Evolutionary conservation across 2,888 invertebrate genomes (phyloP).

Genomic region (Crossocerus cetratus): DNA sequence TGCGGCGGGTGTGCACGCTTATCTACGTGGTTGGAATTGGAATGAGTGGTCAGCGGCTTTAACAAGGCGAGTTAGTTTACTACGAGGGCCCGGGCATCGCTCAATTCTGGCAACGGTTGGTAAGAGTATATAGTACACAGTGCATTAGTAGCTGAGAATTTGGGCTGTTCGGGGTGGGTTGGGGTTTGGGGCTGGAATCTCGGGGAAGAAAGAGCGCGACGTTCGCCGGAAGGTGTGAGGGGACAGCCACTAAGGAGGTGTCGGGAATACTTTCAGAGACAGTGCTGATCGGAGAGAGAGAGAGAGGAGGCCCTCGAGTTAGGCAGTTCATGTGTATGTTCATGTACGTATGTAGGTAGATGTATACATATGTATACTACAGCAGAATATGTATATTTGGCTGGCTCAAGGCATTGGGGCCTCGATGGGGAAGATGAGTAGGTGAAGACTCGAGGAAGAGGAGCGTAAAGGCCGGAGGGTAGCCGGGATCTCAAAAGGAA

Average conservation of each 20-base stretch:
- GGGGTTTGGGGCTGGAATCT: no score
- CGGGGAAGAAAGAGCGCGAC: not conserved
- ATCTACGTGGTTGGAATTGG: conserved; percentile 48
- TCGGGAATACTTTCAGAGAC: not conserved
- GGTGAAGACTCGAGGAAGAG: conserved; percentile 9
- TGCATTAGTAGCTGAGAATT: not conserved
- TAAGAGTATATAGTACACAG: no score
- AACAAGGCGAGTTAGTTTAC: conserved; percentile 34
- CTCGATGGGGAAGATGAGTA: conserved; percentile 15
- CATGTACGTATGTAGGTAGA: no score
- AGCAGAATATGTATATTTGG: conserved; percentile 2
- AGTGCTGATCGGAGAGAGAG: conserved; percentile 4
- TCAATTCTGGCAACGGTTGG: not conserved
- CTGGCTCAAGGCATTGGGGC: conserved; percentile 31
- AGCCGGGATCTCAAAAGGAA: not conserved
- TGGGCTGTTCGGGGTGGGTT: no score
- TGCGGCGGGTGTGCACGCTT: no score
- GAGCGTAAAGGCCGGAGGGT: conserved; percentile 2
- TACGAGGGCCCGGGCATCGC: no score
- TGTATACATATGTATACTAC: conserved; percentile 5
- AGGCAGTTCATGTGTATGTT: no score
- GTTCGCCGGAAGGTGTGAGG: not conserved
- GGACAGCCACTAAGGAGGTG: not conserved
- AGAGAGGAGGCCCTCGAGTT: not conserved
- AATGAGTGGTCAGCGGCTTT: conserved; percentile 31